These are phyloP conservation scores for Oncorhynchus kisutch DNA, from an alignment of 2,113 vertebrate genomes.

Conservation along the genomic window DNA sequence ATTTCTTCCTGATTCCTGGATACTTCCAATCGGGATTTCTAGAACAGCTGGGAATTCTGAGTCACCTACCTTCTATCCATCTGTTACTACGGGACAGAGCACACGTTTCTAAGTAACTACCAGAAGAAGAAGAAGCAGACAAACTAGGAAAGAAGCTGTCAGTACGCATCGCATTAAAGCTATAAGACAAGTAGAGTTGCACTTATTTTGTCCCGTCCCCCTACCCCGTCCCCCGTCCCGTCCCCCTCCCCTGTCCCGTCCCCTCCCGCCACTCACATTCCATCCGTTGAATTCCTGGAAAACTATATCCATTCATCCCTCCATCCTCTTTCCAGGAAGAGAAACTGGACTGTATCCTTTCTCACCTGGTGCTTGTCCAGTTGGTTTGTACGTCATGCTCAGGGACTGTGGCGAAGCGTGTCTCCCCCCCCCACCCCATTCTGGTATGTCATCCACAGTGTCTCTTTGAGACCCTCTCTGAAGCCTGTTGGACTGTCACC, in stretches of 20 bases:
- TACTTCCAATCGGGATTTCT: too few relatives aligned
- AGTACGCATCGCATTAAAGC: neutral
- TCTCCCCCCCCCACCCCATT: too few relatives aligned
- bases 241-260: too few relatives aligned
- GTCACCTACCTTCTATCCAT: too few relatives aligned
- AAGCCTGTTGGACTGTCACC: too few relatives aligned
- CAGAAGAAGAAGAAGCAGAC: neutral
- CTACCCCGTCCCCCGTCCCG: neutral
- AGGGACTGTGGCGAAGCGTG: too few relatives aligned
- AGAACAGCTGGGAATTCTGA: too few relatives aligned
- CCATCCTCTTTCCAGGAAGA: neutral
- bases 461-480: too few relatives aligned
- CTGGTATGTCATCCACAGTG: too few relatives aligned
- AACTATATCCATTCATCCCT: neutral
- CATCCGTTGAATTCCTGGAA: slow-evolving; percentile 7
- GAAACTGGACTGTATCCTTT: neutral
- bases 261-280: slow-evolving; percentile 18
- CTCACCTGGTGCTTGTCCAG: neutral
- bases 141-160: neutral
- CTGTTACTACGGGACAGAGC: too few relatives aligned
- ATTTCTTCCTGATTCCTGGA: too few relatives aligned
- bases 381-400: too few relatives aligned
- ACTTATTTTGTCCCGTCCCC: slow-evolving; percentile 5
- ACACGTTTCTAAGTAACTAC: neutral
- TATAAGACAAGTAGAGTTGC: neutral